Evolutionary conservation across 1,140 invertebrate species (phyloP), one percentile per base, ranked within the genome.

Genomic region (Micrasema minimum): DNA sequence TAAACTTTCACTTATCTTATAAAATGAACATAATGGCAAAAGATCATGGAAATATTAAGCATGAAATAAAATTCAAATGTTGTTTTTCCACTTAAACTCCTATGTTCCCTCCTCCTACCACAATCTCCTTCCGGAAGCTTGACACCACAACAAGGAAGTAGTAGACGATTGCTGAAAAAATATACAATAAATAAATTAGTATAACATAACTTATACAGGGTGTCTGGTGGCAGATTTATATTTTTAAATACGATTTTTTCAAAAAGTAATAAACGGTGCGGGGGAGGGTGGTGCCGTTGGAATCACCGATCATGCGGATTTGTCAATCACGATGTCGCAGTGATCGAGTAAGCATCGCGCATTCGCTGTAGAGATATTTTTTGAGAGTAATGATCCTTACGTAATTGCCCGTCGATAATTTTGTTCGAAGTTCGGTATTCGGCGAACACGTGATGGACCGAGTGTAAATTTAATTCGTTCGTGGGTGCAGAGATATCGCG

Each of bases 221-320:
- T 38, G 37, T 38, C 37, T 38, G 37, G 37, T 38, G 37, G 37
- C 37, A 38, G 11, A 38, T 38, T 38, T 38, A 38, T 38, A 38
- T 38, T 38, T 38, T 38, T 38, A 38, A 38, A 38, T n/a, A n/a
- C n/a, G n/a, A n/a, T n/a, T n/a, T n/a, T n/a, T n/a, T n/a, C n/a
- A n/a, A n/a, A n/a, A n/a, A n/a, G n/a, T n/a, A n/a, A n/a, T n/a
- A n/a, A n/a, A n/a, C n/a, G n/a, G n/a, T n/a, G n/a, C n/a, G n/a
- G n/a, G n/a, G n/a, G n/a, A n/a, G n/a, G n/a, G n/a, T 38, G 37
- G 37, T 11, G 37, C 37, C 37, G 37, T 38, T 38, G 37, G 37
- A 38, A 38, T 38, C 37, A 38, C 37, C 37, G 37, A 6, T 38
- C 37, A 11, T 38, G 37, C 37, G 37, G 37, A 38, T 38, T 38